Conservation (phyloP, 1,140 invertebrate genomes). For the Pissodes strobi region DNA sequence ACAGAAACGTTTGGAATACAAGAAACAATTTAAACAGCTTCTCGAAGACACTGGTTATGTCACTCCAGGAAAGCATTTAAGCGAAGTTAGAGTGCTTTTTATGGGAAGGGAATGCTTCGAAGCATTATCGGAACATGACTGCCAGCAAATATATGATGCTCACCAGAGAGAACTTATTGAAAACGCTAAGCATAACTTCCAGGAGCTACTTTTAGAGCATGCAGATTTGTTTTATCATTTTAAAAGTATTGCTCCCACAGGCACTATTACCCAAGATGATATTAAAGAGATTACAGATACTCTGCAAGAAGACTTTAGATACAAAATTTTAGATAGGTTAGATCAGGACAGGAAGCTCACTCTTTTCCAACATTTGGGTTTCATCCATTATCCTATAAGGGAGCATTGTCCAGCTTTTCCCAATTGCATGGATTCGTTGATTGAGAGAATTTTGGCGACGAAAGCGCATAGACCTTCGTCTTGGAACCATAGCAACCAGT, state of each 20-base stretch:
- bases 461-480: conserved; percentile 71
- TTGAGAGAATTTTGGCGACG: conserved; percentile 74
- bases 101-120: conserved; percentile 96
- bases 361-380: conserved; percentile 93
- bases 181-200: conserved; percentile 89
- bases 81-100: conserved; percentile 87
- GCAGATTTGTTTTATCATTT: conserved; percentile 94
- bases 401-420: conserved; percentile 91
- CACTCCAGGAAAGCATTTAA: conserved; percentile 88
- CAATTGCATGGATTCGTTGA: conserved; percentile 87
- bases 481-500: conserved; percentile 71
- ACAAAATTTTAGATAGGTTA: conserved; percentile 88
- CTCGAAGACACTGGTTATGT: conserved; percentile 94
- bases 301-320: conserved; percentile 89
- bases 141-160: conserved; percentile 91
- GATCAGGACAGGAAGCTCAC: conserved; percentile 94
- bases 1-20: conserved; percentile 88
- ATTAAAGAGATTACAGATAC: conserved; percentile 92
- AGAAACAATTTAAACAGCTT: conserved; percentile 91
- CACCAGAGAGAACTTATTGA: conserved; percentile 92
- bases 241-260: conserved; percentile 85
- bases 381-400: conserved; percentile 91
- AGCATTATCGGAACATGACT: conserved; percentile 85
- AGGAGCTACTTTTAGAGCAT: conserved; percentile 91
- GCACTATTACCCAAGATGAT: conserved; percentile 91